A percentile compares a stretch with the other conserved stretches of the same genome.
Conservation (phyloP, 2,797 vertebrate species). For the Phrynocephalus vlangalii region DNA sequence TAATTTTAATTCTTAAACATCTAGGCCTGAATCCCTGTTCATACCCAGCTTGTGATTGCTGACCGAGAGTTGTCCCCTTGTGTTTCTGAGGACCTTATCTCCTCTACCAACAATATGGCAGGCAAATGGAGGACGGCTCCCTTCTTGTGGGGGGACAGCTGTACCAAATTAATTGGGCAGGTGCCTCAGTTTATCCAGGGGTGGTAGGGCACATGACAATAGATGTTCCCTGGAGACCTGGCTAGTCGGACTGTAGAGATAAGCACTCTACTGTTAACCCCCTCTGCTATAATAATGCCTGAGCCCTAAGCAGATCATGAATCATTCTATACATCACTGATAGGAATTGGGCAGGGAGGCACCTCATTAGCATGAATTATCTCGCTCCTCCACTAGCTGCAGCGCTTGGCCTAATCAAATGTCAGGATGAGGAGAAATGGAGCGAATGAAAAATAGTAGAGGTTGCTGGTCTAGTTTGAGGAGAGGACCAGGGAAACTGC, state of each 20-base stretch:
- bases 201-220: too few relatives aligned
- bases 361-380: constrained; percentile 15
- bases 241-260: not conserved
- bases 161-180: too few relatives aligned
- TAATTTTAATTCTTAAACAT: too few relatives aligned
- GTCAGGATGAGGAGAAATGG: not conserved
- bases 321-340: not conserved
- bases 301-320: not conserved
- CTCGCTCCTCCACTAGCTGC: not conserved
- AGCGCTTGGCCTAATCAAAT: not conserved
- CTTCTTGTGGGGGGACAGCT: too few relatives aligned
- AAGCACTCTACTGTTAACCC: not conserved
- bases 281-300: not conserved
- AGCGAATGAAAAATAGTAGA: constrained; percentile 40
- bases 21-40: too few relatives aligned
- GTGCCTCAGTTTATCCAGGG: too few relatives aligned
- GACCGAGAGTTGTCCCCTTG: too few relatives aligned
- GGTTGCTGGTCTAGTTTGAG: not conserved
- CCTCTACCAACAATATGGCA: too few relatives aligned
- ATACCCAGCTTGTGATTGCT: too few relatives aligned
- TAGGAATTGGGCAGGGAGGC: not conserved
- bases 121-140: too few relatives aligned
- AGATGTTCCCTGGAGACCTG: not conserved
- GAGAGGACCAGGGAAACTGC: constrained; percentile 37
- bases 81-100: too few relatives aligned